Conservation (phyloP, 2,113 vertebrate species). For the Psilopogon haemacephalus region DNA sequence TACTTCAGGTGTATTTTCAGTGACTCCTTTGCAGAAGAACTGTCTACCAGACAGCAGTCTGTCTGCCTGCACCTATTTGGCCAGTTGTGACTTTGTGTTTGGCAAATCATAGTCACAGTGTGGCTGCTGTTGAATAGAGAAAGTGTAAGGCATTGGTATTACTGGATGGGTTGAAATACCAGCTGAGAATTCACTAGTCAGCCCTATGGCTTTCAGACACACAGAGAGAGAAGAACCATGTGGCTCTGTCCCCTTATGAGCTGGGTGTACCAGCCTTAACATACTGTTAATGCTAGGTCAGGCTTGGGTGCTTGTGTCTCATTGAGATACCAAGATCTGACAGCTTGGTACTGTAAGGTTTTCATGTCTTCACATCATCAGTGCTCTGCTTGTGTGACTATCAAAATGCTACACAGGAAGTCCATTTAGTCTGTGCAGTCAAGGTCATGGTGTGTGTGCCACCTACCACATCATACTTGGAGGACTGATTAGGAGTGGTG, state of each 20-base stretch:
- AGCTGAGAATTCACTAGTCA: background rate
- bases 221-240: background rate
- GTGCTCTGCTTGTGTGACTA: background rate
- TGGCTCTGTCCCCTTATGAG: background rate
- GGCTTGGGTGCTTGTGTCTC: background rate
- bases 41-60: background rate
- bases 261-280: background rate
- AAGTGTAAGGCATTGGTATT: background rate
- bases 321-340: background rate
- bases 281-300: background rate
- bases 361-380: background rate
- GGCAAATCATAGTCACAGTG: background rate
- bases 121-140: background rate
- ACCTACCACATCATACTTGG: background rate
- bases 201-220: background rate
- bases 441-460: rapidly evolving
- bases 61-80: background rate
- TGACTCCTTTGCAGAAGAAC: background rate
- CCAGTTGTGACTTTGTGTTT: background rate
- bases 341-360: background rate
- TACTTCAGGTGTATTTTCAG: background rate
- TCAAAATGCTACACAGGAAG: background rate
- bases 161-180: background rate
- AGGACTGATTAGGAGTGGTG: background rate
- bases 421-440: background rate